These are phyloP conservation scores for Balanococcus diminutus DNA, from an alignment of 2,888 invertebrate species.

Conservation along the genomic window DNA sequence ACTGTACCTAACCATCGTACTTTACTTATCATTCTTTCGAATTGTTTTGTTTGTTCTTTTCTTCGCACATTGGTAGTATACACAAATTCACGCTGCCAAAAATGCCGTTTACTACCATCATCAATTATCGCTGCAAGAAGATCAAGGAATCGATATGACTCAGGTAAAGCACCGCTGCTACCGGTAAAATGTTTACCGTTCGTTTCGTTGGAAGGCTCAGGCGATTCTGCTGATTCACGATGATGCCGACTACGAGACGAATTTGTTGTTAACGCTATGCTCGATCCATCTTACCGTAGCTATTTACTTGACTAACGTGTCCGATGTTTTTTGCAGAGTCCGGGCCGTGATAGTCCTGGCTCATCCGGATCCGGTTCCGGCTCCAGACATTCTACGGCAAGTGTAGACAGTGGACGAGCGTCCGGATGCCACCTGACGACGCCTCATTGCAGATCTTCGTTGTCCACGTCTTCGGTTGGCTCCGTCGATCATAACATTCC, in stretches of 20 bases:
- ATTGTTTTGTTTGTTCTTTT: background rate
- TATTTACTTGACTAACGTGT: too few species aligned
- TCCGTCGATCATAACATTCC: constrained; percentile 67
- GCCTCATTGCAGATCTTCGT: constrained; percentile 63
- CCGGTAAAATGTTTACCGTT: background rate
- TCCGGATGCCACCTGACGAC: constrained; percentile 61
- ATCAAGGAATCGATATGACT: constrained; percentile 87
- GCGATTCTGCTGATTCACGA: background rate
- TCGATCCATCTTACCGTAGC: too few species aligned
- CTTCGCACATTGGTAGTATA: constrained; percentile 59
- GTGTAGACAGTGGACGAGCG: constrained; percentile 89
- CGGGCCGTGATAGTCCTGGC: constrained; percentile 91
- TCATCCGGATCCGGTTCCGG: constrained; percentile 86
- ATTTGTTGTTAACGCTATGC: too few species aligned
- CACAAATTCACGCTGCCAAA: constrained; percentile 64
- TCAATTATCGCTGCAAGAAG: constrained; percentile 81
- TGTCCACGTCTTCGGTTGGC: constrained; percentile 79
- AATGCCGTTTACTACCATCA: constrained; percentile 77
- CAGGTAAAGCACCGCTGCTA: constrained; percentile 65
- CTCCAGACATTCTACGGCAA: constrained; percentile 86
- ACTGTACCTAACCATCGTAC: too few species aligned
- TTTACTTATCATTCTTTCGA: too few species aligned
- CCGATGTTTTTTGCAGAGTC: too few species aligned
- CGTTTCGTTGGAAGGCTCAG: background rate
- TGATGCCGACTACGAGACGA: background rate